Evolutionary conservation across 2,888 invertebrate genomes (phyloP).

Genomic region (Hesperia comma): DNA sequence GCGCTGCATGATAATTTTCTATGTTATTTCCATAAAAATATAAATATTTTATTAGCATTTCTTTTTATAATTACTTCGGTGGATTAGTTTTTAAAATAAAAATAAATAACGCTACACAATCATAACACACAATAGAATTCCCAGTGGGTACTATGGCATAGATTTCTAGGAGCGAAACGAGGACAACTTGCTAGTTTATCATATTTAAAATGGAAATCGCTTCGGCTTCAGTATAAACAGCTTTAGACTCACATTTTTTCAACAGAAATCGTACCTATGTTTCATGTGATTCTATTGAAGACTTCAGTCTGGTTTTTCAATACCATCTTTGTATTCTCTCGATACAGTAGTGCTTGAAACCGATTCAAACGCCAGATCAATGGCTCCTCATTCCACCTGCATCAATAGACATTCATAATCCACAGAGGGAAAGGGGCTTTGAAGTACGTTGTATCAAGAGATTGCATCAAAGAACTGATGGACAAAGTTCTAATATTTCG

Average conservation of each 20-base stretch:
- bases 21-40: too few relatives aligned
- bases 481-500: constrained; percentile 53
- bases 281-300: background rate
- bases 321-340: background rate
- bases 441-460: constrained; percentile 15
- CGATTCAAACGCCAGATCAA: constrained; percentile 15
- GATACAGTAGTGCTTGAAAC: background rate
- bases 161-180: too few relatives aligned
- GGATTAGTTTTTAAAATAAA: too few relatives aligned
- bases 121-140: too few relatives aligned
- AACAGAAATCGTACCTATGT: background rate
- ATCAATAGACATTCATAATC: constrained; percentile 19
- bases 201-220: too few relatives aligned
- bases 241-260: background rate
- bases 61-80: too few relatives aligned
- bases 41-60: too few relatives aligned
- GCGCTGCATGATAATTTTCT: too few relatives aligned
- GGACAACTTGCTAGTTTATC: too few relatives aligned
- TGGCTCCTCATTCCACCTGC: constrained; percentile 15
- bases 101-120: too few relatives aligned
- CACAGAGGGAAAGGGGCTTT: constrained; percentile 25
- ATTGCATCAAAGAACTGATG: constrained; percentile 42
- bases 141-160: too few relatives aligned
- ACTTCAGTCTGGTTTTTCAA: background rate
- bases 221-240: too few relatives aligned